Conservation (phyloP, 2,113 vertebrate genomes). For the Strix uralensis region DNA sequence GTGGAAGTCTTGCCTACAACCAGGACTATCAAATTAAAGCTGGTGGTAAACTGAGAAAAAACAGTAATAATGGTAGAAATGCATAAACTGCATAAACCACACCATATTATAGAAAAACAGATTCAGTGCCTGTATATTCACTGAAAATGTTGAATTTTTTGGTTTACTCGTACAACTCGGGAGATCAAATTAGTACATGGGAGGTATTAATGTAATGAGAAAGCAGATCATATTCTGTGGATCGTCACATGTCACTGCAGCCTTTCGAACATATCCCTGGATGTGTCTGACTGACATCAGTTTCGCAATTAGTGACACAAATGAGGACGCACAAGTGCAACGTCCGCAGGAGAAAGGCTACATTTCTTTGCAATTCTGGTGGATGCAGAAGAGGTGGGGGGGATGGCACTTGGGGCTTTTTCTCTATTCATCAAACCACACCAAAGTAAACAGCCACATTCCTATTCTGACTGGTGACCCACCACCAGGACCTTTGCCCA, state of each 20-base stretch:
- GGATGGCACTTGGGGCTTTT: neutral
- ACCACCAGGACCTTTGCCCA: neutral
- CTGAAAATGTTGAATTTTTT: neutral
- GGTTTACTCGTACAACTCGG: neutral
- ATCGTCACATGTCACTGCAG: neutral
- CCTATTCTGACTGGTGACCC: neutral
- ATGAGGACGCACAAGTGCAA: neutral
- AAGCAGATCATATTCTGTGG: neutral
- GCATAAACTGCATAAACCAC: neutral
- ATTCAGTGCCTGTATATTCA: neutral
- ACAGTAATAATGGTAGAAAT: neutral
- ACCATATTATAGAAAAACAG: neutral
- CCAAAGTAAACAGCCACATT: neutral
- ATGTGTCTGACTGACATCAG: neutral
- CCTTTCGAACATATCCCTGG: neutral
- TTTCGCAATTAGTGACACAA: neutral
- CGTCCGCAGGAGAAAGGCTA: neutral
- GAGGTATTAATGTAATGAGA: neutral
- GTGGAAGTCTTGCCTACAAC: neutral
- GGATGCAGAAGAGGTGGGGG: neutral
- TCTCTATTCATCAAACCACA: neutral
- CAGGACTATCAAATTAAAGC: neutral
- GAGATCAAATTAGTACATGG: neutral
- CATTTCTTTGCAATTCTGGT: neutral
- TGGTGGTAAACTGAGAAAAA: neutral